Evolutionary conservation across 1,140 invertebrate genomes (phyloP).

Genomic region (Heliconius himera): DNA sequence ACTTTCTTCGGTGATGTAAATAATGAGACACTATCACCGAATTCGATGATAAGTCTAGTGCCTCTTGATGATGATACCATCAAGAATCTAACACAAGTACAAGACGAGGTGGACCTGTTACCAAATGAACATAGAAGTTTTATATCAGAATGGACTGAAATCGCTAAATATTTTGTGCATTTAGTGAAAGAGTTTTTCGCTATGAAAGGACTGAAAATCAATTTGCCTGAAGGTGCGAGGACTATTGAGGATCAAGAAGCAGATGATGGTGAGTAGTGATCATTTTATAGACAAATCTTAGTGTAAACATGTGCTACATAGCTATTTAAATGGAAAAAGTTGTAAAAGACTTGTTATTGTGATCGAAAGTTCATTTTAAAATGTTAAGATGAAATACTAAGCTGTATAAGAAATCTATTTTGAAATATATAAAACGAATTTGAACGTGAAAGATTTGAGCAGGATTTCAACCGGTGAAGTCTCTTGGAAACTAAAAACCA

Average conservation of each 20-base stretch:
- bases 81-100: conserved; percentile 48
- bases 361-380: too few species aligned
- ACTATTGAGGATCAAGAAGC: conserved; percentile 67
- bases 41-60: conserved; percentile 66
- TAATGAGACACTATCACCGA: conserved; percentile 63
- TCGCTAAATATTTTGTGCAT: conserved; percentile 70
- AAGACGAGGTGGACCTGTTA: conserved; percentile 51
- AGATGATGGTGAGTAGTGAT: conserved; percentile 55
- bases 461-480: too few species aligned
- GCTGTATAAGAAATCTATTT: too few species aligned
- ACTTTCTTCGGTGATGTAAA: conserved; percentile 66
- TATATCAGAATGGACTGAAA: conserved; percentile 70
- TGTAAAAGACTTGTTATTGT: too few species aligned
- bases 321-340: too few species aligned
- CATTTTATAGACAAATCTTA: neutral
- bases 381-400: too few species aligned
- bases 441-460: too few species aligned
- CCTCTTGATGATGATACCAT: conserved; percentile 62
- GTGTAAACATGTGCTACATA: too few species aligned
- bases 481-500: too few species aligned
- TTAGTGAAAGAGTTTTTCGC: conserved; percentile 69
- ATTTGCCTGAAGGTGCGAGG: conserved; percentile 67
- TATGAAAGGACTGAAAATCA: conserved; percentile 64
- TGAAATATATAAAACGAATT: too few species aligned
- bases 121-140: conserved; percentile 57